Percentiles rank a stretch among this genome's conserved stretches.
Evolutionary conservation across 2,113 vertebrate species (phyloP).

Genomic region (Ceyx melanurus): DNA sequence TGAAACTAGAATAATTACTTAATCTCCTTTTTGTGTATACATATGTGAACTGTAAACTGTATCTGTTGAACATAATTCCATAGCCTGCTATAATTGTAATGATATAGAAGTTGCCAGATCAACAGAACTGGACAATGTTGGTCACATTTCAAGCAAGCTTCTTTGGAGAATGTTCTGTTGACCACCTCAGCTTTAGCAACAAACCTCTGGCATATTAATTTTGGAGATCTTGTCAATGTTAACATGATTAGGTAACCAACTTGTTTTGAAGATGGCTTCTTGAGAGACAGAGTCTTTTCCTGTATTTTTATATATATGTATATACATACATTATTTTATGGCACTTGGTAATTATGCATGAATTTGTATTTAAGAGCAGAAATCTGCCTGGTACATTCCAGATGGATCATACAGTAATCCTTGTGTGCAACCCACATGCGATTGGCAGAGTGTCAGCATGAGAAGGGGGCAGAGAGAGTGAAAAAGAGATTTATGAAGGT

Average conservation of each 20-base stretch:
- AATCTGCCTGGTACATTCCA: conserved; percentile 56
- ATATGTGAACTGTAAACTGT: not conserved
- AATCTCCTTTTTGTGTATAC: not conserved
- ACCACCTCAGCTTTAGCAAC: not conserved
- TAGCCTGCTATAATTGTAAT: not conserved
- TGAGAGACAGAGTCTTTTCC: not conserved
- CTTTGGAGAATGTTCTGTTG: not conserved
- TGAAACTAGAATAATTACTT: not conserved
- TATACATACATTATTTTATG: not conserved
- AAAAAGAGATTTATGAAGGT: conserved; percentile 68
- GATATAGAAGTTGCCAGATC: not conserved
- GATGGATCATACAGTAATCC: conserved; percentile 74
- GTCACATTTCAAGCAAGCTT: not conserved
- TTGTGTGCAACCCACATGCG: conserved; percentile 63
- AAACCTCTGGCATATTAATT: not conserved
- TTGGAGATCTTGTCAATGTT: not conserved
- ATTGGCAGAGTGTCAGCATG: conserved; percentile 60
- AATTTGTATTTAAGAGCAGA: conserved; percentile 51
- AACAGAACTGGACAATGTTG: not conserved
- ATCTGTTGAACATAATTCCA: not conserved
- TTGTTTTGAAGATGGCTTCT: not conserved
- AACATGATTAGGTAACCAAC: not conserved
- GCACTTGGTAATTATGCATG: not conserved
- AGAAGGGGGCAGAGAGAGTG: conserved; percentile 55
- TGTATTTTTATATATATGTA: not conserved